These are phyloP conservation scores for Drosophila cognata DNA, from an alignment of 2,888 invertebrate genomes.

Conservation along the genomic window DNA sequence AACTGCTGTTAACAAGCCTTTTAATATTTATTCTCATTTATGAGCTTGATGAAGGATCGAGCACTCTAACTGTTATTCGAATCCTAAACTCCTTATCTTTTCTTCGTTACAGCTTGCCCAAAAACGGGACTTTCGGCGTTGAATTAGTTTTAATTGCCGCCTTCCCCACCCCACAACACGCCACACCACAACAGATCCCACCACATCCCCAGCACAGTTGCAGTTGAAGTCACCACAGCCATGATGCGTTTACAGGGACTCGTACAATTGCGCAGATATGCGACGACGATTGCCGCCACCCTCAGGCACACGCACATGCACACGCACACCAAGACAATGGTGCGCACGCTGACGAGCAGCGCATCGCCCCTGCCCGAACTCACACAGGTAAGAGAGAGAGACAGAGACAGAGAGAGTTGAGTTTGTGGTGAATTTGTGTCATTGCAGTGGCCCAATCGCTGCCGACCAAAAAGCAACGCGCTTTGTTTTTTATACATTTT, in stretches of 20 bases:
- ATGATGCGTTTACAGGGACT: constrained; percentile 67
- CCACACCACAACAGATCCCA: not conserved
- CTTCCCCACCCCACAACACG: not conserved
- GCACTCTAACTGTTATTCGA: not conserved
- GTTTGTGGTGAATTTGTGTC: constrained; percentile 37
- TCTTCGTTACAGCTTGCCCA: not conserved
- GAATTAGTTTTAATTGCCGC: not conserved
- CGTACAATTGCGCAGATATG: constrained; percentile 66
- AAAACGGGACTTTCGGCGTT: not conserved
- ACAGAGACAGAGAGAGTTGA: not conserved
- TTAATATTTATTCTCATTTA: not conserved
- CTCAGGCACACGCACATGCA: constrained; percentile 31
- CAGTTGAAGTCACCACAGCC: not conserved
- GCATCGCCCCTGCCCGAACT: constrained; percentile 64
- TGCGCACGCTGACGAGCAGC: constrained; percentile 70
- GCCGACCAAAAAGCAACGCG: constrained; percentile 7
- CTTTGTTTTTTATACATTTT: not conserved
- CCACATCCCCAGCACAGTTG: not conserved
- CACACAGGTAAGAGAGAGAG: constrained; percentile 62
- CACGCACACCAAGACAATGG: constrained; percentile 18
- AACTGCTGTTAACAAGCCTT: not conserved
- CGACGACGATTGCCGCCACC: constrained; percentile 47
- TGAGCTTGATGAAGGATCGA: not conserved
- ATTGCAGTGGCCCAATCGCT: constrained; percentile 43
- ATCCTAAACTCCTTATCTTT: not conserved